Conservation (phyloP, 2,113 vertebrate genomes). For the Elaphurus davidianus region DNA sequence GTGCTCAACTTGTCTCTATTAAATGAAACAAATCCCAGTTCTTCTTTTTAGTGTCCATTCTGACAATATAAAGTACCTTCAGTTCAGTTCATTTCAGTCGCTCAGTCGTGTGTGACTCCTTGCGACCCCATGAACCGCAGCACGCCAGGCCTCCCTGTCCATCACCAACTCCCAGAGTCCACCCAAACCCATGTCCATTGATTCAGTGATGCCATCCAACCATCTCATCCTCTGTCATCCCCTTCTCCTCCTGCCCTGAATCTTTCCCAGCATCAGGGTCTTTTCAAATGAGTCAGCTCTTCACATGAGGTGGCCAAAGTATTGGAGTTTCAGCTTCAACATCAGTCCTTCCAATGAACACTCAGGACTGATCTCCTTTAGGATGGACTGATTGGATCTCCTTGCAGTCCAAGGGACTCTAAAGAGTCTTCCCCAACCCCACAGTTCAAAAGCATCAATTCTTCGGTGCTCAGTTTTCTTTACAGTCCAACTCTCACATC, state of each 20-base stretch:
- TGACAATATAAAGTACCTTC: neutral
- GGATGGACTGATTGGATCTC: neutral
- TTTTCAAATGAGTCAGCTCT: neutral
- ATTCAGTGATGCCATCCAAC: neutral
- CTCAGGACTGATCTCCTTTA: neutral
- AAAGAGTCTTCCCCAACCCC: neutral
- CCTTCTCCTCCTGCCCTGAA: neutral
- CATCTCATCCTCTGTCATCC: neutral
- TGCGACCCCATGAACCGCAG: fast-evolving
- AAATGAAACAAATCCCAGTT: neutral
- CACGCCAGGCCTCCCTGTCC: neutral
- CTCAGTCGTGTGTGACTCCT: fast-evolving
- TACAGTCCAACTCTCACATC: neutral
- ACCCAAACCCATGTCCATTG: neutral
- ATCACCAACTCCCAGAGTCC: neutral
- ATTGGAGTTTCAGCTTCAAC: neutral
- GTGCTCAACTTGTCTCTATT: neutral
- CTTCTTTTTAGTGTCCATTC: neutral
- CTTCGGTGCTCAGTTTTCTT: fast-evolving
- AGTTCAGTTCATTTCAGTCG: neutral
- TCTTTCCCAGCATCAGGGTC: neutral
- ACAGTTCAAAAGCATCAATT: neutral
- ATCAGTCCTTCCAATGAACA: neutral
- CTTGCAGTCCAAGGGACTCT: neutral
- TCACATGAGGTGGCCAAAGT: neutral